Evolutionary conservation across 1,140 invertebrate genomes (phyloP).

Genomic region (Artemia franciscana): DNA sequence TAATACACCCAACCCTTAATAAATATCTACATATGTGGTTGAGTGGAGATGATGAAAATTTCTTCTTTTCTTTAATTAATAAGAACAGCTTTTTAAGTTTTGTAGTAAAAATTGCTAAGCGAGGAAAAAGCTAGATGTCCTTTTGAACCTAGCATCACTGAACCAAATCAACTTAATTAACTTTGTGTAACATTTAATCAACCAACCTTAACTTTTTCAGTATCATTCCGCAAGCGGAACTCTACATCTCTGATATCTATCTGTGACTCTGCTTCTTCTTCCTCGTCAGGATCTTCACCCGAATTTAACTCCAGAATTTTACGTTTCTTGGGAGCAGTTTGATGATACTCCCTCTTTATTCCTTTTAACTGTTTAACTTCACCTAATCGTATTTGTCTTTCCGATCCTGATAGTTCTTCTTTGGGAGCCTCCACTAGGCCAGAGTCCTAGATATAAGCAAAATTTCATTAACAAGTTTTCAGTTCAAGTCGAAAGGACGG

Average conservation of each 20-base stretch:
- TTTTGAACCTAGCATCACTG: too few species aligned
- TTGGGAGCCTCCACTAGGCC: slow-evolving; percentile 33
- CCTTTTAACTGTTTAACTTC: slow-evolving; percentile 62
- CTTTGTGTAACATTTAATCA: too few species aligned
- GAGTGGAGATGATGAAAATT: too few species aligned
- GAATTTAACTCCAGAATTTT: slow-evolving; percentile 34
- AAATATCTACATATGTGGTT: too few species aligned
- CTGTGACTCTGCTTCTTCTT: slow-evolving; percentile 25
- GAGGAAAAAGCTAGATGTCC: too few species aligned
- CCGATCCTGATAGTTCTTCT: slow-evolving; percentile 37
- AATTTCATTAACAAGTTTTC: too few species aligned
- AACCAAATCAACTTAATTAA: too few species aligned
- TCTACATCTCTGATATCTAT: slow-evolving; percentile 80
- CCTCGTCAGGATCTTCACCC: slow-evolving; percentile 29
- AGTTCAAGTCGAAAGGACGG: too few species aligned
- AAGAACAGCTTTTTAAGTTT: too few species aligned
- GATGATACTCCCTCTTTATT: slow-evolving; percentile 40
- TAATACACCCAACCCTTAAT: too few species aligned
- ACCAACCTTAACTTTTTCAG: slow-evolving; percentile 31
- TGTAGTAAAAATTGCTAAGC: too few species aligned
- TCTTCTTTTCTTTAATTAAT: too few species aligned
- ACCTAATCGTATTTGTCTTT: slow-evolving; percentile 53
- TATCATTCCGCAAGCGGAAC: slow-evolving; percentile 50
- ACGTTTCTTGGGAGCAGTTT: slow-evolving; percentile 37
- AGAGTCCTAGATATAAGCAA: slow-evolving; percentile 28